Conservation (phyloP, 2,888 invertebrate species). For the Drosophila meridionalis region DNA sequence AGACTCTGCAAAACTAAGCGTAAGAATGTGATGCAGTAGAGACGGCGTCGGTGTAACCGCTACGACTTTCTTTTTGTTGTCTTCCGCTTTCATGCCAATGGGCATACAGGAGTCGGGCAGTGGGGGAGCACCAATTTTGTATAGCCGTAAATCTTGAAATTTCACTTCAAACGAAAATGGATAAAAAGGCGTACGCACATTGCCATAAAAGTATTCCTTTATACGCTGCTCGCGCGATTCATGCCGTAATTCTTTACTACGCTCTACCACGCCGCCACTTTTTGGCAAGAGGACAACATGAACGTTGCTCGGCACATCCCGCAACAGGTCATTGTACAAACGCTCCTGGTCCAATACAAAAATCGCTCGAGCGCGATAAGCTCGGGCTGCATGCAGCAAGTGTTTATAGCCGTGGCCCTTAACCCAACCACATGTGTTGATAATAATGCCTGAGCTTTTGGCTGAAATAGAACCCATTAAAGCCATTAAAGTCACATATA, state of each 20-base stretch:
- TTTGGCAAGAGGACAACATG: constrained; percentile 97
- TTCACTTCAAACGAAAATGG: constrained; percentile 98
- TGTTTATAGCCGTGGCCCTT: constrained; percentile 95
- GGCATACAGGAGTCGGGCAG: constrained; percentile 98
- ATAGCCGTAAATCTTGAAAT: constrained; percentile 94
- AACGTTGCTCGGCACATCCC: constrained; percentile 97
- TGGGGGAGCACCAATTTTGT: constrained; percentile 96
- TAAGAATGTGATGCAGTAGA: constrained; percentile 94
- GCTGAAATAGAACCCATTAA: constrained; percentile 85
- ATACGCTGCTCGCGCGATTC: constrained; percentile 93
- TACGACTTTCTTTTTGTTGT: constrained; percentile 95
- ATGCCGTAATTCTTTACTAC: constrained; percentile 89
- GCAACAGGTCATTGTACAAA: constrained; percentile 95
- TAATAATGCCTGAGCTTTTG: constrained; percentile 94
- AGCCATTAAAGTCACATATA: neutral
- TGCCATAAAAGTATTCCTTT: constrained; percentile 98
- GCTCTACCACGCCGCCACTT: constrained; percentile 98
- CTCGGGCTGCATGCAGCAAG: constrained; percentile 94
- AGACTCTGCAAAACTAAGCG: constrained; percentile 93
- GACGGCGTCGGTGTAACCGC: constrained; percentile 90
- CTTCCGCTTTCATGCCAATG: constrained; percentile 96
- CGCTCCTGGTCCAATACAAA: constrained; percentile 98
- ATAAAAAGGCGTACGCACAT: constrained; percentile 90
- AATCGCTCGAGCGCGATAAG: constrained; percentile 98
- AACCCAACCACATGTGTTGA: constrained; percentile 99